Base-by-base conservation (phyloP, 2,113 vertebrate species). In the Tricholaema leucomelas region DNA sequence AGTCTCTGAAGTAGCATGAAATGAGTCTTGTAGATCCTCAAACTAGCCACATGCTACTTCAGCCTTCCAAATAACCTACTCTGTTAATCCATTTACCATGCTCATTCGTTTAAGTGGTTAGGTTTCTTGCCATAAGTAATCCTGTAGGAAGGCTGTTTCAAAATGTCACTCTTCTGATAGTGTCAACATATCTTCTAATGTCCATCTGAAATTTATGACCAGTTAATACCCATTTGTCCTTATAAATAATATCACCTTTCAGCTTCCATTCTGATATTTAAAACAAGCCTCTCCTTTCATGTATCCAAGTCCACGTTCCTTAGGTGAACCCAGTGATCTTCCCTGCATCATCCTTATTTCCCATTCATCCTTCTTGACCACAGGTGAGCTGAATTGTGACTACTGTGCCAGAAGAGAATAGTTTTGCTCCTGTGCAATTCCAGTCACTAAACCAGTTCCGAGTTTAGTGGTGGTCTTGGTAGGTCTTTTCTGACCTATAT, bases 1-100 rank as follows among this genome's bases (percentile, higher is more conserved):
- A 70, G 23, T 30, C 27, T 79, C 10, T 17, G 63, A 79, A 75
- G 28, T 84, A 93, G 58, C 77, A 78, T 72, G 81, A n/a, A 84
- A 5, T 9, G 59, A 84, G 59, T 81, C 61, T 74, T 54, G 50
- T 5, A 38, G 78, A 90, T 90, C 70, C 74, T 84, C 77, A 79
- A 58, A 54, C 74, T 76, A 90, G 38, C 46, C 77, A 38, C 58
- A 86, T 52, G 48, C 31, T 88, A 67, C 81, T 72, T 84, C 88
- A 93, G 44, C 48, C 54, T 87, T 71, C 66, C 70, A 78, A 0
- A 4, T 64, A 92, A 92, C 30, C 9, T 65, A 90, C 92, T 88
- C 87, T 88, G 35, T 84, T 55, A 78, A 80, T 94, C 93, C 89
- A 93, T 89, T 89, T 87, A 77, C 78, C 77, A 50, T 89, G 55